Percentiles rank a stretch among this genome's conserved stretches.
Conservation (phyloP, 2,888 invertebrate species). For the Megastigmus dorsalis region DNA sequence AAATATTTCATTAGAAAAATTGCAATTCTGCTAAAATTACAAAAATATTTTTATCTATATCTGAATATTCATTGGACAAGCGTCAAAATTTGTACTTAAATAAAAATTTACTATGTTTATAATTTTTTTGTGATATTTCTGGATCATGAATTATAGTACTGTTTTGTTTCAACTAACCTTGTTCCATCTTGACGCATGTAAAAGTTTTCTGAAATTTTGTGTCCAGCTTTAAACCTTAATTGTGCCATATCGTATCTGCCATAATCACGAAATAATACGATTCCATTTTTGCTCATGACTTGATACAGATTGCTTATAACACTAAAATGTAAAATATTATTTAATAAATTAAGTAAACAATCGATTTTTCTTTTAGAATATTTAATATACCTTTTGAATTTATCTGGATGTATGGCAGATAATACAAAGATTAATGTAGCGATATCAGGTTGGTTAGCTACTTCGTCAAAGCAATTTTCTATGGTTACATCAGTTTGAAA, state of each 20-base stretch:
- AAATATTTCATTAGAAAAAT: too few species aligned
- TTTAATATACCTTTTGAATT: conserved; percentile 79
- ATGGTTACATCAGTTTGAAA: conserved; percentile 91
- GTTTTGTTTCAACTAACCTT: conserved; percentile 78
- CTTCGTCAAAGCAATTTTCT: conserved; percentile 77
- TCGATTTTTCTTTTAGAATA: conserved; percentile 1
- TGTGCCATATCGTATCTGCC: conserved; percentile 97
- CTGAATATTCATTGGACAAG: too few species aligned
- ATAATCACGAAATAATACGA: conserved; percentile 93
- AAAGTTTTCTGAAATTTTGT: conserved; percentile 93
- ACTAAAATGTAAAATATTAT: too few species aligned
- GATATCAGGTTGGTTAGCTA: conserved; percentile 83
- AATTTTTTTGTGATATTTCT: too few species aligned
- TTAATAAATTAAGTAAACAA: conserved; percentile 36
- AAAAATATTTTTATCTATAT: not conserved
- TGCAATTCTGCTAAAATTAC: too few species aligned
- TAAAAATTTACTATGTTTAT: not conserved
- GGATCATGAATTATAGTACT: not conserved
- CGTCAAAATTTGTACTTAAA: too few species aligned
- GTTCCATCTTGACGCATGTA: conserved; percentile 98
- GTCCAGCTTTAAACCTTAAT: conserved; percentile 92
- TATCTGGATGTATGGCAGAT: conserved; percentile 93
- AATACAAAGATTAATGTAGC: conserved; percentile 95
- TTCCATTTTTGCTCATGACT: conserved; percentile 84
- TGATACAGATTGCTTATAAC: conserved; percentile 78